A percentile compares a stretch with the other conserved stretches of the same genome.
These are phyloP conservation scores for Seriola quinqueradiata DNA, from an alignment of 2,113 vertebrate genomes.

Conservation along the genomic window DNA sequence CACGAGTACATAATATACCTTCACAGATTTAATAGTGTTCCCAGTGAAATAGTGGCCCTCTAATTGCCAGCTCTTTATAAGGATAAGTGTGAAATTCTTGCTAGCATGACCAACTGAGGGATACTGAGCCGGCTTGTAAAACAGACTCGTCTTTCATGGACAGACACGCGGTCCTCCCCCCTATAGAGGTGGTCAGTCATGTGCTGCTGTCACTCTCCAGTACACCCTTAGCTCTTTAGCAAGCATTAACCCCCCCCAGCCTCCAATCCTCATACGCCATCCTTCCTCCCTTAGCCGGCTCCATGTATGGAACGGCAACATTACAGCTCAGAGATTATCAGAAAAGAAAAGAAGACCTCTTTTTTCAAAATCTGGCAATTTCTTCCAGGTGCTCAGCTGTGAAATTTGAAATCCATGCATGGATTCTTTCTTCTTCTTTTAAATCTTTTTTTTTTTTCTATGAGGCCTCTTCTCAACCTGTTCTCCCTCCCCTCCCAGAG, in stretches of 20 bases:
- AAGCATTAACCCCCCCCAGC: constrained; percentile 63
- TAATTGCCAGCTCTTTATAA: constrained; percentile 65
- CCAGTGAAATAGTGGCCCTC: constrained; percentile 61
- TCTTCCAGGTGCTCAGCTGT: constrained; percentile 84
- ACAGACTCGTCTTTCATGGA: constrained; percentile 72
- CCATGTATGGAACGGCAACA: constrained; percentile 68
- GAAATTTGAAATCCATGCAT: constrained; percentile 89
- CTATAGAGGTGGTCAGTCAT: constrained; percentile 66
- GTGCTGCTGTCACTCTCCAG: constrained; percentile 79
- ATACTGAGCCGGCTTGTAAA: constrained; percentile 72
- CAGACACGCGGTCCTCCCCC: constrained; percentile 54
- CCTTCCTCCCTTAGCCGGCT: constrained; percentile 44
- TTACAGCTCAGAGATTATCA: constrained; percentile 78
- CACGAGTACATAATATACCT: constrained; percentile 42
- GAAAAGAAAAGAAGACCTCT: constrained; percentile 73
- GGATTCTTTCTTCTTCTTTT: constrained; percentile 65
- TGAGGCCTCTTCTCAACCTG: constrained; percentile 53
- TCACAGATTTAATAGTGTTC: constrained; percentile 50
- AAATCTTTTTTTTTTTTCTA: constrained; percentile 26
- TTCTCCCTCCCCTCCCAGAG: constrained; percentile 22
- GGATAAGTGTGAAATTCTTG: constrained; percentile 69
- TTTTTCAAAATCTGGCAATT: constrained; percentile 77
- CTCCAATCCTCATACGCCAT: constrained; percentile 37
- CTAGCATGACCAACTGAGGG: constrained; percentile 69
- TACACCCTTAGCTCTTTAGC: constrained; percentile 67